A percentile compares a stretch with the other conserved stretches of the same genome.
phyloP scores from a whole-genome alignment of 2,797 vertebrate species.

The Stomatorhinus walkeri region DNA sequence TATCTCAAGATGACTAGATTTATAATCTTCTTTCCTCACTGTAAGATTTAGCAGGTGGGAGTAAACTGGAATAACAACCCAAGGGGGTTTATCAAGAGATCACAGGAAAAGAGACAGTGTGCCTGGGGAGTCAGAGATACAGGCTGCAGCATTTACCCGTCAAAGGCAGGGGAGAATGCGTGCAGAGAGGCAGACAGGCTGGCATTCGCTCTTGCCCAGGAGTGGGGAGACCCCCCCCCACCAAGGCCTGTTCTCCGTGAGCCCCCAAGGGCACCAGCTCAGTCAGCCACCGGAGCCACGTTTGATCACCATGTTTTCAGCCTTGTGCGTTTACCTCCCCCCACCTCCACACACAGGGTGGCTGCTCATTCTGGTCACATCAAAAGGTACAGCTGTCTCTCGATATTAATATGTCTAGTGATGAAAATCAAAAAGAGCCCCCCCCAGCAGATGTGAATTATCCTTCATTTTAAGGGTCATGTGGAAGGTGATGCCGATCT shows the following conservation, averaged over 20 bases:
- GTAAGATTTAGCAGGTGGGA: conserved; percentile 51
- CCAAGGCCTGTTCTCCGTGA: neutral
- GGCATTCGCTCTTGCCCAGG: neutral
- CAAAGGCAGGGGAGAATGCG: neutral
- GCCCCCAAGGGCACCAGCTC: neutral
- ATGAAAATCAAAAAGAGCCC: neutral
- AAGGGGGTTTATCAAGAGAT: conserved; percentile 58
- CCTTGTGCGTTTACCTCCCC: neutral
- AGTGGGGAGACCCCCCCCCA: neutral
- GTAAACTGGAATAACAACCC: conserved; percentile 45
- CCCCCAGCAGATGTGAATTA: neutral
- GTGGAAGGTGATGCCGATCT: neutral
- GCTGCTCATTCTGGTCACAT: neutral
- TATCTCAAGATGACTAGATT: conserved; percentile 63
- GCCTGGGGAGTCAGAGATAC: conserved; percentile 44
- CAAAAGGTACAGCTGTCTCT: neutral
- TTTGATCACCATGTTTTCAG: neutral
- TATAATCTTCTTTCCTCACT: conserved; percentile 51
- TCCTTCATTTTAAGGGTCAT: neutral
- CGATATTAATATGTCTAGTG: neutral
- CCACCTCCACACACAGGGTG: neutral
- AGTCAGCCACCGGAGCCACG: neutral
- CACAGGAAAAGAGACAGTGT: conserved; percentile 54
- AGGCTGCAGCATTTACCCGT: conserved; percentile 34
- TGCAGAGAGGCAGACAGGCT: neutral